These are phyloP conservation scores for Lasioglossum oenotherae DNA, from an alignment of 2,888 invertebrate genomes.

Conservation along the genomic window DNA sequence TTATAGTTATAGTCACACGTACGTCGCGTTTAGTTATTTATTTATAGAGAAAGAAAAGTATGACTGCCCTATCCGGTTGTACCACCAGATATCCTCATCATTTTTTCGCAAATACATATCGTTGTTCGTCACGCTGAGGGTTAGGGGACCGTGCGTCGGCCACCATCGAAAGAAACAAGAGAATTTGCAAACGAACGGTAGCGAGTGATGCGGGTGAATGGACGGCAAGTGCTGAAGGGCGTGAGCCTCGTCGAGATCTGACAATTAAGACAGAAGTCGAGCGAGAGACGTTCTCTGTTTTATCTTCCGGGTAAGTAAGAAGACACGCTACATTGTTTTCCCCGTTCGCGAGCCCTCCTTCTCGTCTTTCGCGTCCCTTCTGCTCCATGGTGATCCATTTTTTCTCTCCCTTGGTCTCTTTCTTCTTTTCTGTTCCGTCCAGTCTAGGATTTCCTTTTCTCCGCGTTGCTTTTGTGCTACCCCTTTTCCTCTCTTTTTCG, in stretches of 20 bases:
- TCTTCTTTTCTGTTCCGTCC: not conserved
- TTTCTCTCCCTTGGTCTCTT: not conserved
- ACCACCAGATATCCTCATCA: too few relatives aligned
- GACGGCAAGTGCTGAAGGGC: not conserved
- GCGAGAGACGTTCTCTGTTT: not conserved
- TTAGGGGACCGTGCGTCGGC: not conserved
- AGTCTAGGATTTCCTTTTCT: not conserved
- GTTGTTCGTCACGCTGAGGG: not conserved
- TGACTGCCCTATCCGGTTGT: too few relatives aligned
- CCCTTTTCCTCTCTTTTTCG: constrained; percentile 6
- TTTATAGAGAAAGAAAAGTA: too few relatives aligned
- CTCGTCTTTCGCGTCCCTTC: not conserved
- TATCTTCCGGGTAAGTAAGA: constrained; percentile 14
- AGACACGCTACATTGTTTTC: constrained; percentile 1
- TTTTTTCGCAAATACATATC: too few relatives aligned
- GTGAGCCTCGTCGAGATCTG: constrained; percentile 8
- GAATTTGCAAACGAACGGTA: not conserved
- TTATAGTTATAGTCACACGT: too few relatives aligned
- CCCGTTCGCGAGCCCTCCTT: not conserved
- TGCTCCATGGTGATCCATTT: not conserved
- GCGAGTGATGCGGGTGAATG: not conserved
- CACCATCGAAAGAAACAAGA: not conserved
- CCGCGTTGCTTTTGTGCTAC: constrained; percentile 7
- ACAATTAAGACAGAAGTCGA: constrained; percentile 8
- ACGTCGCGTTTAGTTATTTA: too few relatives aligned